Evolutionary conservation across 1,140 invertebrate species (phyloP).

Genomic region (Euura lappo): DNA sequence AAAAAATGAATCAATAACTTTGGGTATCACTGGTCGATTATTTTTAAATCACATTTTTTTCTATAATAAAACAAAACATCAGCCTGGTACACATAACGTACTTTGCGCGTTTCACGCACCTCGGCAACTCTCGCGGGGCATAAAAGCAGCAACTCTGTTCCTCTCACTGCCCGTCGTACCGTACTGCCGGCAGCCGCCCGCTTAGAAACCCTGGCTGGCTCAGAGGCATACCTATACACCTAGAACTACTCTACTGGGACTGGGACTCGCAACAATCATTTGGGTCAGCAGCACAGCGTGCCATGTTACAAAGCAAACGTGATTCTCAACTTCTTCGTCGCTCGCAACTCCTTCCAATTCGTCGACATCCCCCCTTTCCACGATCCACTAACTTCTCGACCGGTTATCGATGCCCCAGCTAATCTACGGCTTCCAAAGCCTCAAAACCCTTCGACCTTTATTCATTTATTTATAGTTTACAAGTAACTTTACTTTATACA

Average conservation of each 20-base stretch:
- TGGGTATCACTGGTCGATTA: neutral
- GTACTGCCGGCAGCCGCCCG: neutral
- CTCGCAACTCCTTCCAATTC: conserved; percentile 1
- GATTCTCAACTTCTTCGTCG: neutral
- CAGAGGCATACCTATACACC: neutral
- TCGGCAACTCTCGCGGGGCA: conserved; percentile 3
- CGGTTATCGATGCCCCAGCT: neutral
- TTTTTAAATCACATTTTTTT: neutral
- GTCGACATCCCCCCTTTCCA: neutral
- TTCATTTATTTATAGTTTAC: no score
- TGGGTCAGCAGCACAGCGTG: conserved; percentile 6
- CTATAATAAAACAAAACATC: neutral
- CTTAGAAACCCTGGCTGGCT: neutral
- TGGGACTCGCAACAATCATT: conserved; percentile 4
- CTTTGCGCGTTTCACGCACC: neutral
- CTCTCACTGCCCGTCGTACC: neutral
- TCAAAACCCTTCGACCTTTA: no score
- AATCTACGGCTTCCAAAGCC: no score
- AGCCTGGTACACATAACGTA: neutral
- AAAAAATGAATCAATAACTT: neutral
- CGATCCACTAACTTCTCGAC: neutral
- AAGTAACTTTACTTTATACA: no score
- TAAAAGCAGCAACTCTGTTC: neutral
- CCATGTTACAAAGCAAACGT: conserved; percentile 4
- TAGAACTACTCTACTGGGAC: conserved; percentile 1